Evolutionary conservation across 2,797 vertebrate species (phyloP).

Genomic region (Schizopygopsis pylzovi): DNA sequence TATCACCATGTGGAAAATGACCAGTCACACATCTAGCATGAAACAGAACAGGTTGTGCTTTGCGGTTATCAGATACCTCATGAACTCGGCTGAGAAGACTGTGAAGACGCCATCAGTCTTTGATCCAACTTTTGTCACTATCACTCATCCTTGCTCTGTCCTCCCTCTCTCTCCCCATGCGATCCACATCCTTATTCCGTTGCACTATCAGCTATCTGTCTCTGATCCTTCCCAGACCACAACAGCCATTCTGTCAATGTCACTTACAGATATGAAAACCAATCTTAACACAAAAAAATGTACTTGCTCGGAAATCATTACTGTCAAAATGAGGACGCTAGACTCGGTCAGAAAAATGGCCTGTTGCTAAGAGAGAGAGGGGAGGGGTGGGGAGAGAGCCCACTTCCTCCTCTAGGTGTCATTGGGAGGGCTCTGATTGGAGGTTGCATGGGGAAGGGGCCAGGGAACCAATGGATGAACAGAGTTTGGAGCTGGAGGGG

Average conservation of each 20-base stretch:
- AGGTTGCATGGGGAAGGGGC: constrained; percentile 73
- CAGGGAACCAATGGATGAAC: constrained; percentile 74
- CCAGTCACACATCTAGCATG: constrained; percentile 6
- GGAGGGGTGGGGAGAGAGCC: constrained; percentile 59
- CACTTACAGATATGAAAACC: constrained; percentile 67
- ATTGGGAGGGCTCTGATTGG: constrained; percentile 76
- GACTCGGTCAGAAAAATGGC: constrained; percentile 60
- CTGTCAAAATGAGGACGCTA: constrained; percentile 57
- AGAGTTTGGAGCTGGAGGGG: constrained; percentile 73
- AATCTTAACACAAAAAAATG: constrained; percentile 63
- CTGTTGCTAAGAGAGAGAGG: constrained; percentile 74
- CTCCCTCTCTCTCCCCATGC: constrained; percentile 36
- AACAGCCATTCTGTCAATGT: constrained; percentile 63
- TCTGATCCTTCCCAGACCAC: constrained; percentile 55
- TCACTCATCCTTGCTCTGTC: constrained; percentile 37
- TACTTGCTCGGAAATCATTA: constrained; percentile 65
- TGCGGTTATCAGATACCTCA: constrained; percentile 40
- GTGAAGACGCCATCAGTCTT: background rate
- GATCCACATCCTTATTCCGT: constrained; percentile 24
- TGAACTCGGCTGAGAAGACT: background rate
- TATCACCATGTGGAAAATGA: constrained; percentile 41
- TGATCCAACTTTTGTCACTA: constrained; percentile 13
- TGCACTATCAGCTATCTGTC: constrained; percentile 56
- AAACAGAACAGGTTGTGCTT: constrained; percentile 38
- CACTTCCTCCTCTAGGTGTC: constrained; percentile 79